Evolutionary conservation across 2,888 invertebrate genomes (phyloP), one percentile per base, ranked within the genome.

Genomic region (Euplexia lucipara): DNA sequence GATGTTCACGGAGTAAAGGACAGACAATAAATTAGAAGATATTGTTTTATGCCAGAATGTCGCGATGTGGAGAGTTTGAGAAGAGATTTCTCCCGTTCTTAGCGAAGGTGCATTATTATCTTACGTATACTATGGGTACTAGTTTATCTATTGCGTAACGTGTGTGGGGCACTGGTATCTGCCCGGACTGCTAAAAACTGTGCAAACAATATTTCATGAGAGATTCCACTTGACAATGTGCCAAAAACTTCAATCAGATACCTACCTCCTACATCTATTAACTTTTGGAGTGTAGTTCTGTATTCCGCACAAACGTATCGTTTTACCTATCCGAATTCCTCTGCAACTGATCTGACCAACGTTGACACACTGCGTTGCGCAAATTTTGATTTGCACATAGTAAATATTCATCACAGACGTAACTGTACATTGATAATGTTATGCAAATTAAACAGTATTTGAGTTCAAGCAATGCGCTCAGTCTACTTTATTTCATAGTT

Each of bases 391-490:
- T 62, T 49, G 62, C 56, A 3, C 54, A 69, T 66, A 30, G 61
- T 76, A 70, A 67, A 74, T 59, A 67, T 53, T 32, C 26, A 53
- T 42, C 52, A 70, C 49, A 45, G 20, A 56, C 22, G 45, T 45
- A 60, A 26, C 26, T 26, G 26, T 60, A 65, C 53, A 64, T 65
- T 65, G 56, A 72, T 70, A 72, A 70, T 56, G 61, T 73, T 73
- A 80, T 76, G 70, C 62, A 78, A 75, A 76, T 75, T n/a, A n/a
- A 63, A 47, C 62, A 51, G 49, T 53, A 53, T 59, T 54, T 42
- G 51, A 52, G 20, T n/a, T 34, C 16, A 18, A 41, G 39, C 20
- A 58, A 7, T 44, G 18, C 22, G 14, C 35, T 49, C 34, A 44
- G n/a, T 58, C 12, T 12, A 53, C 51, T 26, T 44, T 59, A 44